Evolutionary conservation across 2,113 vertebrate genomes (phyloP).

Genomic region (Oceanites oceanicus): DNA sequence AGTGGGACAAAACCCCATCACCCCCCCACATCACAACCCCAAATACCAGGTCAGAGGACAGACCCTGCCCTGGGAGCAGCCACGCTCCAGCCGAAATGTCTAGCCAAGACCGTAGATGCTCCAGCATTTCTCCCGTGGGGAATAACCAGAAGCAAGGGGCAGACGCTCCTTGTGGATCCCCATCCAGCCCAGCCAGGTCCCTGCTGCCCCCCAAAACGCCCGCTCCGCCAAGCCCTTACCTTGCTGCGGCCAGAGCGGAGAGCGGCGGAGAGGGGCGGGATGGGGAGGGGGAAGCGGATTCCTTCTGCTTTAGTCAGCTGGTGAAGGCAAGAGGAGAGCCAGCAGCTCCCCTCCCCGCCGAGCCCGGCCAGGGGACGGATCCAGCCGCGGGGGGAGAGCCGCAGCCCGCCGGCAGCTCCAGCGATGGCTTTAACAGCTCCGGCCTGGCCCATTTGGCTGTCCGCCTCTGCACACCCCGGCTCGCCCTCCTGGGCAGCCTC

Average conservation of each 20-base stretch:
- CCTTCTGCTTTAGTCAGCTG: constrained; percentile 48
- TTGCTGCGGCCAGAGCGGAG: background rate
- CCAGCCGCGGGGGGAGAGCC: background rate
- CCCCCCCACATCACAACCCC: background rate
- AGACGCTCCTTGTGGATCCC: background rate
- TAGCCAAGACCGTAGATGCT: background rate
- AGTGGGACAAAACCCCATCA: background rate
- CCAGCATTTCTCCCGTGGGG: background rate
- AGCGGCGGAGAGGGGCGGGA: background rate
- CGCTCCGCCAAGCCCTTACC: background rate
- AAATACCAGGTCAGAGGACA: constrained; percentile 48
- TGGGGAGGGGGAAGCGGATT: constrained; percentile 11
- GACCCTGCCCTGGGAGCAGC: background rate
- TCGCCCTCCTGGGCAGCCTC: background rate
- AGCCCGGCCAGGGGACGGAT: background rate
- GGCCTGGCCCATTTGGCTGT: background rate
- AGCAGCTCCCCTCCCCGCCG: background rate
- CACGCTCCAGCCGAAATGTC: background rate
- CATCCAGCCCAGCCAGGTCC: background rate
- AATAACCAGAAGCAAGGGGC: background rate
- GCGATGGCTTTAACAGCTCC: constrained; percentile 49
- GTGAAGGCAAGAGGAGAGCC: background rate
- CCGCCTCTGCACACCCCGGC: background rate
- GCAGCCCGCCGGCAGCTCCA: background rate
- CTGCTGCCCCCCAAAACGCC: background rate